These are phyloP conservation scores for Centropyge bicolor DNA, from an alignment of 2,797 vertebrate species.

Conservation along the genomic window DNA sequence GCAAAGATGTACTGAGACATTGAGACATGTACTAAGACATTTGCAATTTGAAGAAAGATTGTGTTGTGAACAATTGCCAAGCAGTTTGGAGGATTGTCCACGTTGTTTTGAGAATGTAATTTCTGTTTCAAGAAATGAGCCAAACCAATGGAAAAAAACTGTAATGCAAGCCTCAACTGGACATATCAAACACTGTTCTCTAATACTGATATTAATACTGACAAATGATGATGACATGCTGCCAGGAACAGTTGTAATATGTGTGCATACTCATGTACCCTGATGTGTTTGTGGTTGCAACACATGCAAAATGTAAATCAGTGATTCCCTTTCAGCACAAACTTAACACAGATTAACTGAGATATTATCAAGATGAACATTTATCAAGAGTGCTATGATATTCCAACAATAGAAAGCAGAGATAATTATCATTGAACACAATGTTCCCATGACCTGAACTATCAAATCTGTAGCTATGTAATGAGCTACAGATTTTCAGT, in stretches of 20 bases:
- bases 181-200: background rate
- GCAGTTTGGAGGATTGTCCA: no score
- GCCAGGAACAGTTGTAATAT: background rate
- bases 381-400: background rate
- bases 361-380: background rate
- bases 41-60: no score
- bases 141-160: no score
- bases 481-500: background rate
- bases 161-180: background rate
- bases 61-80: no score
- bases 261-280: background rate
- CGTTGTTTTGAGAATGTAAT: no score
- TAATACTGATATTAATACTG: no score
- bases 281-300: background rate
- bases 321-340: background rate
- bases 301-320: background rate
- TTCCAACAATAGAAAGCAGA: background rate
- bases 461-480: background rate
- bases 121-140: no score
- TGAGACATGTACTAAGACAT: no score
- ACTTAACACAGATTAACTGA: background rate
- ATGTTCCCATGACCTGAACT: no score
- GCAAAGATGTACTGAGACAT: no score
- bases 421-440: no score
- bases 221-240: no score